Evolutionary conservation across 2,113 vertebrate genomes (phyloP), one percentile per base, ranked within the genome.

Genomic region (Chelonoidis abingdonii): DNA sequence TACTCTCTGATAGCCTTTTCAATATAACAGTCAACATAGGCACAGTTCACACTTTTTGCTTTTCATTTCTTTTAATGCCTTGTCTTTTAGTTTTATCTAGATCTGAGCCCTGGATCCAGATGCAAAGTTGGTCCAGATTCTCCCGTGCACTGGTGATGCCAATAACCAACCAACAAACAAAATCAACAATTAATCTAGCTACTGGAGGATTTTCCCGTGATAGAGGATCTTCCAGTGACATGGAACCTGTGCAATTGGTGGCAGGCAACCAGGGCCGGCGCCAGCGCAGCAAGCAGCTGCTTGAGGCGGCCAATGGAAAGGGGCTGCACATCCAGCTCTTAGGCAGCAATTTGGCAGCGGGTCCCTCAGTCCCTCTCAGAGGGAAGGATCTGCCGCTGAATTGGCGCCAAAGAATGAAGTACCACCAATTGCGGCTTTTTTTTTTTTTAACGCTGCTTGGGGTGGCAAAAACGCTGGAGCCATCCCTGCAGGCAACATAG

Each of bases 41-140:
- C 47, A 25, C 3, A 5, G 87, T 38, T 88, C 6, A 75, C 24
- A 13, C 52, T 89, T 52, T 69, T 22, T 35, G 22, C 31, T 87
- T 92, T 90, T 92, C n/a, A 31, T 62, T 35, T 31, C 31, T 65
- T 65, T 65, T 35, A 31, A 65, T 65, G 62, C 6, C 14, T 8
- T 35, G 62, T 35, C 59, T 35, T 31, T 31, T 31, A 62, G 11
- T 44, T 92, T 93, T 82, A 47, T 54, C 41, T 88, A 17, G 12
- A 0, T 0, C 7, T 49, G 54, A 27, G 52, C 2, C n/a, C 59
- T 80, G 41, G 29, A n/a, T 78, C 65, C 3, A 0, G 0, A 41
- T 69, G 44, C 76, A 31, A 92, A 56, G 25, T 41, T 75, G 50
- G 47, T 47, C n/a, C 1, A 2, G 54, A 49, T 65, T 89, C 24